Evolutionary conservation across 2,113 vertebrate genomes (phyloP).

Genomic region (Epinephelus lanceolatus): DNA sequence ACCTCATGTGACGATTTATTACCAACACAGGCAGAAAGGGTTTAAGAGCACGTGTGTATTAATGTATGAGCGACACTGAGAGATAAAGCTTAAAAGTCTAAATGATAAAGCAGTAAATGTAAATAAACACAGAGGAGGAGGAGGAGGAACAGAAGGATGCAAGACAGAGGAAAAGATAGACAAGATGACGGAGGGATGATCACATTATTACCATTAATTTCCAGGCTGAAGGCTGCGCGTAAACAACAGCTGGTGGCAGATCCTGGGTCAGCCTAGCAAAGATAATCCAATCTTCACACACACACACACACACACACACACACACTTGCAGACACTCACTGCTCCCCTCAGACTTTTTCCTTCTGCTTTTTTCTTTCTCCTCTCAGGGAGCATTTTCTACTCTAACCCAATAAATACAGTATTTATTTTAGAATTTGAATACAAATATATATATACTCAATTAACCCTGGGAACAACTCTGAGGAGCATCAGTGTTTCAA

Average conservation of each 20-base stretch:
- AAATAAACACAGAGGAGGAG: background rate
- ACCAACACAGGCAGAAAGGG: background rate
- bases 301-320: conserved; percentile 23
- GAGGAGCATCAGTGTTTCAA: background rate
- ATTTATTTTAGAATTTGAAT: background rate
- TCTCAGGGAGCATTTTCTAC: background rate
- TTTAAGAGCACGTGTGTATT: background rate
- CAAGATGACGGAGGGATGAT: conserved; percentile 77
- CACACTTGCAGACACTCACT: conserved; percentile 14
- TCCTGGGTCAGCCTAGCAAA: conserved; percentile 93
- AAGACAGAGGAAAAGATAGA: conserved; percentile 10
- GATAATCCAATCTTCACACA: conserved; percentile 91
- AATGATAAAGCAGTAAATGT: background rate
- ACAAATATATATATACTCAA: background rate
- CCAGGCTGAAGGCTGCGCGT: conserved; percentile 87
- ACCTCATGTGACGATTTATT: background rate
- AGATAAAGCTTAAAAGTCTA: background rate
- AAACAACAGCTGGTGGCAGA: conserved; percentile 95
- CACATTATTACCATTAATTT: conserved; percentile 94
- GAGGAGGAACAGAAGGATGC: conserved; percentile 35
- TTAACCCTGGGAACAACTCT: background rate
- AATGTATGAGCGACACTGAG: background rate
- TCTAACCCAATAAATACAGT: background rate
- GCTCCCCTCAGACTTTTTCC: conserved; percentile 21
- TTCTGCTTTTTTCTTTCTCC: background rate